Percentiles rank a stretch among this genome's conserved stretches.
Evolutionary conservation across 2,113 vertebrate genomes (phyloP).

Genomic region (Verasper variegatus): DNA sequence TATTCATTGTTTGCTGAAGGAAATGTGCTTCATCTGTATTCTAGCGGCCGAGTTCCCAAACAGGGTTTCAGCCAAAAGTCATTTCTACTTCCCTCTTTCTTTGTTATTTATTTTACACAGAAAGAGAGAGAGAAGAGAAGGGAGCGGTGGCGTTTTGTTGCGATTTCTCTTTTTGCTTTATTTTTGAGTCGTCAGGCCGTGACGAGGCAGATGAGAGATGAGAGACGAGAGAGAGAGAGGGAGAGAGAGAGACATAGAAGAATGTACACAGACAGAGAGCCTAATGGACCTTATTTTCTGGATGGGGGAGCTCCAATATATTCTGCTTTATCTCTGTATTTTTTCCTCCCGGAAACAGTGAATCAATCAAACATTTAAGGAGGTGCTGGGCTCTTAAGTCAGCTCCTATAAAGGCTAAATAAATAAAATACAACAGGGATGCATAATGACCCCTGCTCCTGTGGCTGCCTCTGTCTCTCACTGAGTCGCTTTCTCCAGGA

Average conservation of each 20-base stretch:
- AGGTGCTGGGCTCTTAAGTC: slow-evolving; percentile 71
- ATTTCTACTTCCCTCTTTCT: slow-evolving; percentile 49
- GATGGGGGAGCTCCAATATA: slow-evolving; percentile 81
- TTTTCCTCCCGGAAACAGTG: slow-evolving; percentile 71
- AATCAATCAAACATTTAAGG: slow-evolving; percentile 82
- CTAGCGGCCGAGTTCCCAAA: slow-evolving; percentile 63
- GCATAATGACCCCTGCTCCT: slow-evolving; percentile 70
- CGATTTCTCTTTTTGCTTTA: slow-evolving; percentile 67
- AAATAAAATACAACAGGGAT: slow-evolving; percentile 74
- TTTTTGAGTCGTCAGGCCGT: slow-evolving; percentile 76
- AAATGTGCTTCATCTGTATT: slow-evolving; percentile 78
- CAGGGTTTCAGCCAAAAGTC: slow-evolving; percentile 70
- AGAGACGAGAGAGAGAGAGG: slow-evolving; percentile 24
- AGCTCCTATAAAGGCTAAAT: slow-evolving; percentile 70
- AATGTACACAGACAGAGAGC: slow-evolving; percentile 66
- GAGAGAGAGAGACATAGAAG: slow-evolving; percentile 41
- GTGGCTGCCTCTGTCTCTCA: slow-evolving; percentile 52
- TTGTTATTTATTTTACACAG: slow-evolving; percentile 9
- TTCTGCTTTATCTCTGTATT: slow-evolving; percentile 78
- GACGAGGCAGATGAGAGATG: slow-evolving; percentile 73
- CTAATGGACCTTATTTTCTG: slow-evolving; percentile 84
- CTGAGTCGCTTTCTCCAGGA: slow-evolving; percentile 49
- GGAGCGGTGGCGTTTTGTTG: slow-evolving; percentile 38
- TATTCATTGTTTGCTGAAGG: slow-evolving; percentile 71
- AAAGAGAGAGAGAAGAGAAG: slow-evolving; percentile 1